Evolutionary conservation across 2,797 vertebrate species (phyloP).

Genomic region (Chaetodon trifasciatus): DNA sequence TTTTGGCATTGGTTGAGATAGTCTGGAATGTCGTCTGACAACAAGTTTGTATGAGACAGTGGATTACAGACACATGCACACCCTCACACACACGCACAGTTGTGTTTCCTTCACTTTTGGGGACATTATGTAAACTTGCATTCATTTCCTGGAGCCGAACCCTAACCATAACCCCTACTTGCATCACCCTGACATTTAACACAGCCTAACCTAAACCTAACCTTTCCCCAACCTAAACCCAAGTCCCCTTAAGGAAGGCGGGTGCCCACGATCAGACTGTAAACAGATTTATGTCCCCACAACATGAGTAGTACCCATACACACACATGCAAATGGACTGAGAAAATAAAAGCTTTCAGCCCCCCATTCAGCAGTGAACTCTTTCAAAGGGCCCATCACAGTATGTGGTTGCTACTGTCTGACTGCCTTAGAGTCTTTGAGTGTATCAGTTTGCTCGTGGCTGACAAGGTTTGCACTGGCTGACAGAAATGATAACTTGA

Average conservation of each 20-base stretch:
- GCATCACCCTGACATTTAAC: too few relatives aligned
- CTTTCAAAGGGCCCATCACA: constrained; percentile 23
- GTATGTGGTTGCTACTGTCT: constrained; percentile 21
- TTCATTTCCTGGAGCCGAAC: too few relatives aligned
- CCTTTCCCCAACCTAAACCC: too few relatives aligned
- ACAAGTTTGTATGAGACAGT: constrained; percentile 70
- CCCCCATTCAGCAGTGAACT: constrained; percentile 36
- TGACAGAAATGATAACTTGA: background rate
- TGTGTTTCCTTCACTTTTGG: too few relatives aligned
- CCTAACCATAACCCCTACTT: too few relatives aligned
- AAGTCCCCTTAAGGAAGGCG: too few relatives aligned
- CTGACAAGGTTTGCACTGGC: background rate
- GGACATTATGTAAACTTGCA: too few relatives aligned
- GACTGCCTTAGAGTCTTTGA: background rate
- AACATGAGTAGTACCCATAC: constrained; percentile 1
- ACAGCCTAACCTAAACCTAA: too few relatives aligned
- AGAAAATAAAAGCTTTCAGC: constrained; percentile 30
- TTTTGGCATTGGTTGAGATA: constrained; percentile 63
- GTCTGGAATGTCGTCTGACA: constrained; percentile 81
- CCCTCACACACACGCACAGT: constrained; percentile 24
- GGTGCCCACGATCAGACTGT: too few relatives aligned
- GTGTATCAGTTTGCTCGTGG: background rate
- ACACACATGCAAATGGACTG: constrained; percentile 27
- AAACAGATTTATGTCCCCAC: too few relatives aligned
- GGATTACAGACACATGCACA: constrained; percentile 7